Conservation (phyloP, 2,113 vertebrate genomes). For the Recurvirostra avosetta region DNA sequence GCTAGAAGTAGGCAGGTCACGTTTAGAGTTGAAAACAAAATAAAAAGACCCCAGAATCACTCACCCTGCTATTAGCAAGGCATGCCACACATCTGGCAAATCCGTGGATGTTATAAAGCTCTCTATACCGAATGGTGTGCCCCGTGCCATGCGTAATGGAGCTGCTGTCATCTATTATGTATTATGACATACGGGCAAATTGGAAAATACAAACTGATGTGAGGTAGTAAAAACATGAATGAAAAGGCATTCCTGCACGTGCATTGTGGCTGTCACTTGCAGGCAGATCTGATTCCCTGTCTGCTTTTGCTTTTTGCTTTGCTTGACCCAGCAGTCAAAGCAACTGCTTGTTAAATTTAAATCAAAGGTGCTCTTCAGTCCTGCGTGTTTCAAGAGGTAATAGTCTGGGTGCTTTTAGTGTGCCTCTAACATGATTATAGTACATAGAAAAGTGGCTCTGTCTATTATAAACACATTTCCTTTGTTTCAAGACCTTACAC, state of each 20-base stretch:
- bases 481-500: not conserved
- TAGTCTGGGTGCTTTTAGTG: not conserved
- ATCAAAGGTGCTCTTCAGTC: not conserved
- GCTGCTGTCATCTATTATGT: not conserved
- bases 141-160: not conserved
- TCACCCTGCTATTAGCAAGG: not conserved
- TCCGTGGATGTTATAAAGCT: not conserved
- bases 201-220: not conserved
- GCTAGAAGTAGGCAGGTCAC: conserved; percentile 33
- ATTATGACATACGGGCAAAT: not conserved
- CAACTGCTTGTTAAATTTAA: not conserved
- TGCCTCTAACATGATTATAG: not conserved
- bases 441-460: not conserved
- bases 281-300: not conserved
- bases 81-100: not conserved
- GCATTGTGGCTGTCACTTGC: not conserved
- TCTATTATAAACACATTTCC: not conserved
- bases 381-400: not conserved
- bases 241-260: not conserved
- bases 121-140: not conserved
- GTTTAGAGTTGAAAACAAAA: not conserved
- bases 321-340: conserved; percentile 1
- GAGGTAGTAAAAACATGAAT: not conserved
- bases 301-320: not conserved
- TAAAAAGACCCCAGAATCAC: not conserved